Evolutionary conservation across 2,888 invertebrate species (phyloP), one percentile per base, ranked within the genome.

Genomic region (Helicoverpa assulta): DNA sequence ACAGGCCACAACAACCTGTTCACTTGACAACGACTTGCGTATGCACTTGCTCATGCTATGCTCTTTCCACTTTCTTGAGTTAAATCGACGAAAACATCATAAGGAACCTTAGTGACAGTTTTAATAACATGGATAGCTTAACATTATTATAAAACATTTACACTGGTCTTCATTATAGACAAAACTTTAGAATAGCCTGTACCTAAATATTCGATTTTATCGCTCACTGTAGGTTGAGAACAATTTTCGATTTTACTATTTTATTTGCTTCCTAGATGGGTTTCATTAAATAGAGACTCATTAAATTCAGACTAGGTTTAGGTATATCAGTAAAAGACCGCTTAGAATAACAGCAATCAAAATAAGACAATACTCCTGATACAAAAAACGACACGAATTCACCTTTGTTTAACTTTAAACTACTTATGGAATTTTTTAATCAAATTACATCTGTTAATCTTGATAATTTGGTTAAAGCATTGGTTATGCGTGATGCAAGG

Each of bases 401-500:
- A 43, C 43, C 4, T 64, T 65, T 61, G n/a, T 51, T 53, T 14
- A 1, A 60, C 6, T 6, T 47, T 8, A 37, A 50, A 60, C 16
- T 43, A 14, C 43, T 37, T 26, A 14, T 57, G 19, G 12, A 29
- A 53, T 37, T 67, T 57, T 47, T 55, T 16, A 50, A 66, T 33
- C 21, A 65, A n/a, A 55, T 40, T 52, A 19, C 47, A 55, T 29
- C 53, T 52, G 54, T 29, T 14, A 58, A 58, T 72, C 40, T 62
- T 50, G 52, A 19, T 73, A 62, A 43, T 59, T 37, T 59, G 50
- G 67, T 73, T 72, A 50, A 52, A 66, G 55, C 21, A 26, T 10
- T 16, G 51, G 47, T 69, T 43, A 52, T 67, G 54, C 58, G 68
- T 78, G 78, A 61, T 74, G 64, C 64, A 54, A 26, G 37, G 70